Evolutionary conservation across 2,113 vertebrate genomes (phyloP), one percentile per base, ranked within the genome.

Genomic region (Muntiacus muntjak): DNA sequence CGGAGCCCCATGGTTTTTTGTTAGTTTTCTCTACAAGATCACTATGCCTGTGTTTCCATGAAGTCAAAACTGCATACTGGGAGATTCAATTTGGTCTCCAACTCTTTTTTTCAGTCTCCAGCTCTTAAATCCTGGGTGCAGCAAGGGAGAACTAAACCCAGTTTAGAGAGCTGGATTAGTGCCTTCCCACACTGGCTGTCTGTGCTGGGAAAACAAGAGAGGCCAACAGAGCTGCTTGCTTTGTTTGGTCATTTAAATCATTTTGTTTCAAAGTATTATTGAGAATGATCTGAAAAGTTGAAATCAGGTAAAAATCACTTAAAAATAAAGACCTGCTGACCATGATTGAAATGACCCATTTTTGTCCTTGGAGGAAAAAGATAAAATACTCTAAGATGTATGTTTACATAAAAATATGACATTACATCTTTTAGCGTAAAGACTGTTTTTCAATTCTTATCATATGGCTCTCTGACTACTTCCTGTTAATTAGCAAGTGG

Each of bases 181-280:
- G 36, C 52, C 83, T 83, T 74, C 50, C 7, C 23, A 30, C 28
- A 3, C 9, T 57, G 67, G 33, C 60, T 67, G 9, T 95, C 55
- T 83, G 67, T 12, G n/a, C 62, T 94, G 64, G 55, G 91, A 87
- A 98, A 97, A 96, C 45, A 97, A 87, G 50, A 57, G 71, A 91
- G 79, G 25, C 45, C 45, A n/a, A 40, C 87, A 79, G 57, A 52
- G n/a, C 26, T 54, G n/a, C 30, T 88, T 95, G 36, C 45, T 89
- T 95, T 91, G 23, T 97, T 92, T 96, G 90, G 74, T 92, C 89
- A 90, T 96, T 95, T 97, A 45, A 86, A 94, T 93, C 45, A 79
- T 58, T 94, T 97, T 94, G 40, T 90, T 93, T 95, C 83, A 94
- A 97, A 98, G 95, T 95, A 97, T 89, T 94, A 57, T 91, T 93